Base-by-base conservation (phyloP, 2,797 vertebrate species). In the Yasuhikotakia modesta region DNA sequence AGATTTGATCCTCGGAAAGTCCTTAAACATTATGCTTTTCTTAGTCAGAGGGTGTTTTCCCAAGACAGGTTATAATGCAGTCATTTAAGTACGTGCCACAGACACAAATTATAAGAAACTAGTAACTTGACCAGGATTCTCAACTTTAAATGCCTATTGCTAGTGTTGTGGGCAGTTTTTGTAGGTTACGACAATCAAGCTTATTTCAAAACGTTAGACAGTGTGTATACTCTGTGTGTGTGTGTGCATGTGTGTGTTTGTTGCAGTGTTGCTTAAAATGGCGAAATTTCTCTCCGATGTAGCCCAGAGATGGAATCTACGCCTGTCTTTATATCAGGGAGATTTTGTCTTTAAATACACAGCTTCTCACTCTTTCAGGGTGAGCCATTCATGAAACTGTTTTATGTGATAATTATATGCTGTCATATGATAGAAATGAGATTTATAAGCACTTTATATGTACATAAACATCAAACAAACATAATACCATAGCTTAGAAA, bases 181-280 rank as follows among this genome's bases (percentile, higher is more conserved):
- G 58, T 35, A 75, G 30, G 13, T 16, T 65, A 24, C 61, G 30
- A 67, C 30, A 81, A 64, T 14, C 64, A 5, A 45, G 67, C 10
- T 45, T 66, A 35, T 76, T 81, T 65, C 73, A 70, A 76, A 61
- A 43, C 2, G 70, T 65, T 55, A 35, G 70, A 66, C 17, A 61
- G 30, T 76, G 35, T 70, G 53, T 74, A 70, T 43, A 43, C 39
- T 43, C 14, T 64, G 22, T 78, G n/a, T 70, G 50, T 65, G 43
- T 75, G 50, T 64, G 63, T 79, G 73, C 80, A 70, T 72, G 46
- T 70, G 66, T 73, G 76, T 79, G n/a, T 75, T 17, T 68, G 64
- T 78, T 77, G 69, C 79, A 83, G 81, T 81, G 73, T 22, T 58
- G 65, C 65, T 63, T 74, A 65, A 82, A 81, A 81, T 83, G 79